Conservation (phyloP, 2,888 invertebrate species). For the Xestia sexstrigata region DNA sequence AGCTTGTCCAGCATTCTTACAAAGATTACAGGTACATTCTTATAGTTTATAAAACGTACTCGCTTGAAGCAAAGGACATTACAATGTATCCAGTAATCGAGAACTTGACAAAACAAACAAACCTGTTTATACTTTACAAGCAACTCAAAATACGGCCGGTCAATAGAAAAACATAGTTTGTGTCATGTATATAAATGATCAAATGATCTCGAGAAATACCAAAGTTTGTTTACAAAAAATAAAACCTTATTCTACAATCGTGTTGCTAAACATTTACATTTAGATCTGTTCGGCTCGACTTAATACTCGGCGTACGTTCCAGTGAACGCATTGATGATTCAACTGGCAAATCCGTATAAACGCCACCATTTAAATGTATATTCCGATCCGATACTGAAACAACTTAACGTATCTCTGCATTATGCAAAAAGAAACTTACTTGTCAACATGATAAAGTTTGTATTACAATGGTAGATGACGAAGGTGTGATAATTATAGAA, state of each 20-base stretch:
- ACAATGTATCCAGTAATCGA: slow-evolving; percentile 58
- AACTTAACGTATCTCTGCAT: slow-evolving; percentile 37
- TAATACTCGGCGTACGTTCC: slow-evolving; percentile 66
- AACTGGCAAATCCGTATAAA: slow-evolving; percentile 77
- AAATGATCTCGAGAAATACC: slow-evolving; percentile 63
- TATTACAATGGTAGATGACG: slow-evolving; percentile 41
- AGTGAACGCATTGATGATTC: slow-evolving; percentile 76
- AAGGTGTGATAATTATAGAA: slow-evolving; percentile 75
- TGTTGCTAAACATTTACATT: slow-evolving; percentile 67
- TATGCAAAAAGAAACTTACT: slow-evolving; percentile 56
- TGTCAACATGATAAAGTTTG: slow-evolving; percentile 40
- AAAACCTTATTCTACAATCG: slow-evolving; percentile 66
- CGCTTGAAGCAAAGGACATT: slow-evolving; percentile 36
- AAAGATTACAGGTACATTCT: slow-evolving; percentile 49
- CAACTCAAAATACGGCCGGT: slow-evolving; percentile 42
- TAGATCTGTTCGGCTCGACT: slow-evolving; percentile 62
- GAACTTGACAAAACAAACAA: slow-evolving; percentile 53
- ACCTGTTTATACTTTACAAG: slow-evolving; percentile 58
- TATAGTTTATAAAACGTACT: slow-evolving; percentile 45
- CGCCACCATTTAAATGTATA: slow-evolving; percentile 75
- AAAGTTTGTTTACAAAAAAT: slow-evolving; percentile 64
- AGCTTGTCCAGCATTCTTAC: slow-evolving; percentile 55
- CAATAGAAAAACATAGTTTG: slow-evolving; percentile 64
- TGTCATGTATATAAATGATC: slow-evolving; percentile 67
- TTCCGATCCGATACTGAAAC: slow-evolving; percentile 61